Conservation (phyloP, 2,888 invertebrate species). For the Alviniconcha strummeri region DNA sequence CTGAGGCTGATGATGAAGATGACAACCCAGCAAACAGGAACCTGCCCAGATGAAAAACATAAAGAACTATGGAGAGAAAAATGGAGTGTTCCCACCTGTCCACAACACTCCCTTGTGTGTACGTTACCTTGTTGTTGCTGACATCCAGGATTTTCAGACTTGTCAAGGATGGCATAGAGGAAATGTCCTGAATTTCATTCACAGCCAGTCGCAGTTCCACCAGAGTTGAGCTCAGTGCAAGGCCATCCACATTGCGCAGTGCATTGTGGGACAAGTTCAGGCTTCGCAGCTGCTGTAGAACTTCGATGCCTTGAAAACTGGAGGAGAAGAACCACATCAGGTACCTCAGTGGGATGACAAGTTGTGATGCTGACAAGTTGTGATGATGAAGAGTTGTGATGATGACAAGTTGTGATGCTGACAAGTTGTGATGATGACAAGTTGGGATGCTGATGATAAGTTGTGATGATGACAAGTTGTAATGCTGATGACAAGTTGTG, state of each 20-base stretch:
- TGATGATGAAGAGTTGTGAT: too few species aligned
- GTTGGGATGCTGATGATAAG: too few species aligned
- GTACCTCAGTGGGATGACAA: too few species aligned
- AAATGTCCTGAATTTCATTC: slow-evolving; percentile 63
- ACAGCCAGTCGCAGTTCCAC: slow-evolving; percentile 62
- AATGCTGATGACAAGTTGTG: too few species aligned
- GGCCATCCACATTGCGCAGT: slow-evolving; percentile 55
- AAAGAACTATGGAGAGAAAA: too few species aligned
- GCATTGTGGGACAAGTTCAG: slow-evolving; percentile 66
- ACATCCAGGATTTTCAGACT: slow-evolving; percentile 60
- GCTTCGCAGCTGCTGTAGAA: slow-evolving; percentile 53
- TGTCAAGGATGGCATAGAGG: slow-evolving; percentile 59
- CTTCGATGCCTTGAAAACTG: slow-evolving; percentile 63
- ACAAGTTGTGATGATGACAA: too few species aligned
- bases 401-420: too few species aligned
- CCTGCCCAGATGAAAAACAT: too few species aligned
- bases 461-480: too few species aligned
- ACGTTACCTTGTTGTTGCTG: slow-evolving; percentile 58
- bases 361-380: too few species aligned
- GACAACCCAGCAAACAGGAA: too few species aligned
- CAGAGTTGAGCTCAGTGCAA: slow-evolving; percentile 49
- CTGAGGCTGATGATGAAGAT: too few species aligned
- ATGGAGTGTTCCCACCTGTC: background rate
- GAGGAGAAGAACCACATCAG: slow-evolving; percentile 23
- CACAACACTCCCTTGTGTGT: slow-evolving; percentile 37